Evolutionary conservation across 2,113 vertebrate species (phyloP), one percentile per base, ranked within the genome.

Genomic region (Sphyrna mokarran): DNA sequence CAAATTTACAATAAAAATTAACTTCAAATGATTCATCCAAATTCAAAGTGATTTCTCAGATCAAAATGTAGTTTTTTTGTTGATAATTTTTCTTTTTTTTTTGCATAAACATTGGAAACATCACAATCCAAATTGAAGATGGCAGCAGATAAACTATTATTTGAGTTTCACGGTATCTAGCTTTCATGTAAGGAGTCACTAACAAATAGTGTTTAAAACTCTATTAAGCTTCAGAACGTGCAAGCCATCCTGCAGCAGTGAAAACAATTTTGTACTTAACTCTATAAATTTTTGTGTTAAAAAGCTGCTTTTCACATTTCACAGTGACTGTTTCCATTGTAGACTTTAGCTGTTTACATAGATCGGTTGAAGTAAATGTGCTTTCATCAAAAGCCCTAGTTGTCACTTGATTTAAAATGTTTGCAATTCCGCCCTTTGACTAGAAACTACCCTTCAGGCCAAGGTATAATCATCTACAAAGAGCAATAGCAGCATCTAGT

Each of bases 401-500:
- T 40, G 68, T 40, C 66, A 94, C 4, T 94, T 22, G n/a, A 43
- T 94, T 69, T 94, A 11, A 94, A 40, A 91, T 4, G 14, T 91
- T 91, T 91, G n/a, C 0, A 6, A 48, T 54, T 72, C 9, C 94
- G 40, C 29, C 61, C 14, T 22, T 26, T 48, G 23, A 54, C 22
- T 33, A 10, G 72, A 22, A 22, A 70, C 23, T 43, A 43, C 20
- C 63, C 26, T 13, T 2, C 26, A 48, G 2, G 13, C 26, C 29
- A 18, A 5, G 33, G 40, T 33, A 54, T 16, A 16, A 63, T 2
- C 16, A 76, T 48, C 70, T 18, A 54, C 94, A 95, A 72, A 66
- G 94, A 23, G 70, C 69, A 95, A 95, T 29, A 72, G 94, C 94
- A 95, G 68, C 94, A 95, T 33, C 94, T 72, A 95, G 43, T 95